A percentile compares a stretch with the other conserved stretches of the same genome.
Evolutionary conservation across 2,888 invertebrate species (phyloP).

Genomic region (Unio pictorum): DNA sequence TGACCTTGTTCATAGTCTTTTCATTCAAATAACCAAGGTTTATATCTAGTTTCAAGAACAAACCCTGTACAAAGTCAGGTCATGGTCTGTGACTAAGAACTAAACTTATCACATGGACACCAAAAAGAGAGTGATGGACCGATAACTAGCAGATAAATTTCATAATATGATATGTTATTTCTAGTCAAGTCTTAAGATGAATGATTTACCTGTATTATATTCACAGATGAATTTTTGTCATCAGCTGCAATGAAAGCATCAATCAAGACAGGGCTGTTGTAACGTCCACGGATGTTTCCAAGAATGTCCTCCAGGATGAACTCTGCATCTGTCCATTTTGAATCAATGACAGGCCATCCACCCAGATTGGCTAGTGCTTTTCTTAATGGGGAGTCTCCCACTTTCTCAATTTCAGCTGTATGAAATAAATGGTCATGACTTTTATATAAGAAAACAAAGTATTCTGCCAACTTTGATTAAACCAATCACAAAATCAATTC

Average conservation of each 20-base stretch:
- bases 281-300: conserved; percentile 49
- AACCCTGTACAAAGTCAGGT: no score
- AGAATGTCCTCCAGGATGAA: conserved; percentile 67
- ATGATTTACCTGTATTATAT: conserved; percentile 63
- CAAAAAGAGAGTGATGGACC: no score
- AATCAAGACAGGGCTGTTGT: conserved; percentile 83
- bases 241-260: conserved; percentile 78
- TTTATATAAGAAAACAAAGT: neutral
- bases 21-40: no score
- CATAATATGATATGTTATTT: no score
- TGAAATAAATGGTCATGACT: neutral
- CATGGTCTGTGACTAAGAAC: no score
- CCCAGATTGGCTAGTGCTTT: conserved; percentile 79
- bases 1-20: no score
- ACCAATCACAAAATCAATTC: no score
- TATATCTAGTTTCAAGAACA: no score
- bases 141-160: no score
- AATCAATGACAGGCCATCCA: conserved; percentile 87
- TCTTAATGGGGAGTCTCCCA: conserved; percentile 81
- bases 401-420: conserved; percentile 81
- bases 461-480: no score
- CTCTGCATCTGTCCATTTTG: conserved; percentile 77
- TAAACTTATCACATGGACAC: no score
- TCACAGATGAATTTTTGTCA: conserved; percentile 65
- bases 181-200: neutral